Percentiles rank a stretch among this genome's conserved stretches.
These are phyloP conservation scores for Eleginops maclovinus DNA, from an alignment of 2,113 vertebrate genomes.

Conservation along the genomic window DNA sequence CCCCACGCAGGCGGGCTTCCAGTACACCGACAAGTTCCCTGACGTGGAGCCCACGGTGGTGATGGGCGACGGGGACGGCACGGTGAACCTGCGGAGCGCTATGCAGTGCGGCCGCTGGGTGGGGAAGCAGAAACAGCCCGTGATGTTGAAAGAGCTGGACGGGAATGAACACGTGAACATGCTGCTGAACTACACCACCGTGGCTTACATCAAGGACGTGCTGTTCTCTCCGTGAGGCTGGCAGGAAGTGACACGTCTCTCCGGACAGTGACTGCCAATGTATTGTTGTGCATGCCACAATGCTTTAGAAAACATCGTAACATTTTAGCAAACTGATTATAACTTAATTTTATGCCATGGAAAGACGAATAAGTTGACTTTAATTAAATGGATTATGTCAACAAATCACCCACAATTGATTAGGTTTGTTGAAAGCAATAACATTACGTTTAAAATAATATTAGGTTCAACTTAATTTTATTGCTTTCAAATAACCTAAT, in stretches of 20 bases:
- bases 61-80: slow-evolving; percentile 91
- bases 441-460: no score
- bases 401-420: no score
- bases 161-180: slow-evolving; percentile 93
- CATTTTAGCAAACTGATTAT: background rate
- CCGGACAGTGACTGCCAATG: no score
- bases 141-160: slow-evolving; percentile 85
- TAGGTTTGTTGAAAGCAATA: no score
- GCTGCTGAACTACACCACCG: slow-evolving; percentile 88
- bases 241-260: background rate
- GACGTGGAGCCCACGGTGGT: slow-evolving; percentile 90
- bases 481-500: no score
- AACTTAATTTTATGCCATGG: no score
- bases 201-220: slow-evolving; percentile 91
- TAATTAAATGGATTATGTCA: no score
- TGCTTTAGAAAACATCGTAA: background rate
- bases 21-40: slow-evolving; percentile 89
- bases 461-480: no score
- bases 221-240: slow-evolving; percentile 83
- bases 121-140: slow-evolving; percentile 84
- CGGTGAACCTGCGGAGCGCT: slow-evolving; percentile 93
- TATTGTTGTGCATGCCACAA: background rate
- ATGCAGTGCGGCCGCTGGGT: slow-evolving; percentile 89
- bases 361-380: no score
- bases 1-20: slow-evolving; percentile 86